Conservation (phyloP, 2,888 invertebrate species). For the Rhamphomyia laevipes region DNA sequence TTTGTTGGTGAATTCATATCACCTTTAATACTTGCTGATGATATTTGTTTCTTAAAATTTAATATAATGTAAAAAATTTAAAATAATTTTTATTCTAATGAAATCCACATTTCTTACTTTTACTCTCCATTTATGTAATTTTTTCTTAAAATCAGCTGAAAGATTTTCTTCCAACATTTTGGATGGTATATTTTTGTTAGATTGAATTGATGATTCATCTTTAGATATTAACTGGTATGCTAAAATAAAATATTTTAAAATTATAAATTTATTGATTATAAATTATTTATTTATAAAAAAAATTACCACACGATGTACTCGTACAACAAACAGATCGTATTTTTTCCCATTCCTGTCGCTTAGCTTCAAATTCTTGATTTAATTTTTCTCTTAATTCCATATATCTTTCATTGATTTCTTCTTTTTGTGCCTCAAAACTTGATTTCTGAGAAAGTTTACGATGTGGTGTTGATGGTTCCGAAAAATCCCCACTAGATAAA, state of each 20-base stretch:
- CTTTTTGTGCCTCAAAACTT: slow-evolving; percentile 36
- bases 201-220: slow-evolving; percentile 27
- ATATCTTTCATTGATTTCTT: slow-evolving; percentile 61
- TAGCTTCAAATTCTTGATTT: slow-evolving; percentile 62
- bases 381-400: slow-evolving; percentile 58
- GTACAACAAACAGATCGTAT: slow-evolving; percentile 25
- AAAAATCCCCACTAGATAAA: slow-evolving; percentile 40
- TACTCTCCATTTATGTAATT: slow-evolving; percentile 77
- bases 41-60: slow-evolving; percentile 16
- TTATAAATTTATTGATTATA: not conserved
- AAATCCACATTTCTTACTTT: slow-evolving; percentile 19
- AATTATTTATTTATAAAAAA: not conserved
- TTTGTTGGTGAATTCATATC: slow-evolving; percentile 16
- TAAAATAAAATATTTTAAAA: slow-evolving; percentile 9
- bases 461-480: slow-evolving; percentile 36
- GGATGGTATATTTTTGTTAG: slow-evolving; percentile 24
- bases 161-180: slow-evolving; percentile 50
- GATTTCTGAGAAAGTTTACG: slow-evolving; percentile 22
- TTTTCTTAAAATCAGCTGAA: slow-evolving; percentile 69
- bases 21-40: slow-evolving; percentile 17
- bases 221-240: slow-evolving; percentile 20
- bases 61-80: not conserved
- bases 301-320: slow-evolving; percentile 15
- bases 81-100: not conserved
- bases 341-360: slow-evolving; percentile 52